Percentiles rank a stretch among this genome's conserved stretches.
Conservation (phyloP, 2,888 invertebrate species). For the Drosophila pseudotalamancana region DNA sequence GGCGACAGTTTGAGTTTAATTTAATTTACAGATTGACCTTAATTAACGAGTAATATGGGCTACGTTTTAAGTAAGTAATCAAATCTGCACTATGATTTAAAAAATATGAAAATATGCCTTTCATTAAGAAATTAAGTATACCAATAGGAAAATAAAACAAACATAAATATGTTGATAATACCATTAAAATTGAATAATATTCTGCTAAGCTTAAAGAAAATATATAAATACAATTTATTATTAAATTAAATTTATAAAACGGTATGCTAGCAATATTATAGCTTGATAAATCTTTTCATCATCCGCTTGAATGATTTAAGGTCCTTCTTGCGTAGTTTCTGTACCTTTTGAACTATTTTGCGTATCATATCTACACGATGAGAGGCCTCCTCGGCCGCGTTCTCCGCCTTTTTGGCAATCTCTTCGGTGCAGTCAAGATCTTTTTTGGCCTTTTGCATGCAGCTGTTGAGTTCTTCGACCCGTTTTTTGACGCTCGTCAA, state of each 20-base stretch:
- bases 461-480: conserved; percentile 3
- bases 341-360: conserved; percentile 7
- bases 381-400: conserved; percentile 38
- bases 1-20: too few relatives aligned
- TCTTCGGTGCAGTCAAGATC: conserved; percentile 28
- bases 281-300: background rate
- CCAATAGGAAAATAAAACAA: too few relatives aligned
- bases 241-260: background rate
- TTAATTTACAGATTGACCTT: too few relatives aligned
- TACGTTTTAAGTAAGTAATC: too few relatives aligned
- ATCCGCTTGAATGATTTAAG: background rate
- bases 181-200: background rate
- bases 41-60: too few relatives aligned
- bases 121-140: too few relatives aligned
- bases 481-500: background rate
- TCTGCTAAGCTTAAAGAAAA: background rate
- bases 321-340: conserved; percentile 27
- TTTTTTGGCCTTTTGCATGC: conserved; percentile 3
- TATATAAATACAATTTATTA: conserved; percentile 8
- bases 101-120: too few relatives aligned
- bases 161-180: too few relatives aligned
- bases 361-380: conserved; percentile 11
- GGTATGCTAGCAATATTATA: too few relatives aligned
- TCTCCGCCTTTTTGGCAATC: conserved; percentile 31
- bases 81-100: too few relatives aligned